Percentiles rank a stretch among this genome's conserved stretches.
Evolutionary conservation across 1,140 invertebrate species (phyloP).

Genomic region (fruit fly (Drosophila melanogaster)): Release_6_plus_ISO1_MT NT_033777.3:1392501-1393000

Average conservation of each 20-base stretch:
- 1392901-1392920: no score
- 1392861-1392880: conserved; percentile 1
- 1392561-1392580: background rate
- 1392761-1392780: background rate
- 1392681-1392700: conserved; percentile 3
- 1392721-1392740: background rate
- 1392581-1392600: conserved; percentile 14
- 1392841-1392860: background rate
- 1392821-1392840: no score
- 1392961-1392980: no score
- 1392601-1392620: conserved; percentile 1
- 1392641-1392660: background rate
- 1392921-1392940: no score
- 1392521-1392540: conserved; percentile 14
- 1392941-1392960: no score
- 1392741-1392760: background rate
- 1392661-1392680: conserved; percentile 1
- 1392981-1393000: no score
- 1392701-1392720: conserved; percentile 1
- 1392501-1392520: conserved; percentile 1
- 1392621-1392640: conserved; percentile 10
- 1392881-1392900: no score
- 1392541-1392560: conserved; percentile 1
- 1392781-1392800: background rate
- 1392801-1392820: background rate